phyloP scores from a whole-genome alignment of 2,113 vertebrate genomes.

The Colaptes auratus region DNA sequence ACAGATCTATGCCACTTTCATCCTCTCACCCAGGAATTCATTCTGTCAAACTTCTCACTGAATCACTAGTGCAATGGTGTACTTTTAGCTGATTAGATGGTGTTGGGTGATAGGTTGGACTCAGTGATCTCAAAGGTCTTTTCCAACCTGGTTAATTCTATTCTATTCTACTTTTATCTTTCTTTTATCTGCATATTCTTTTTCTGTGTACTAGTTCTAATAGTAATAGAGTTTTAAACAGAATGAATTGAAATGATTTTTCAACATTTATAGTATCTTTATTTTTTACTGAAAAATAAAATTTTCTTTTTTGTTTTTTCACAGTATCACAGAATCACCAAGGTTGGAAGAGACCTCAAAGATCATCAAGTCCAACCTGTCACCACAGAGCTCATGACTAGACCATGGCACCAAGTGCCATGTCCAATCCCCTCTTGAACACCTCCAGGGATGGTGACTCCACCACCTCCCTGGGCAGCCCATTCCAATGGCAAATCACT shows the following conservation, averaged over 20 bases:
- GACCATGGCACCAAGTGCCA: too few species aligned
- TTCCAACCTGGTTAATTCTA: too few species aligned
- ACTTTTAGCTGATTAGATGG: neutral
- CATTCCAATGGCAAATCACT: too few species aligned
- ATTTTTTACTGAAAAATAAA: neutral
- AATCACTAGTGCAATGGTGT: neutral
- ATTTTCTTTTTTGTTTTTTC: neutral
- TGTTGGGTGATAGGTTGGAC: too few species aligned
- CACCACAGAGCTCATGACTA: too few species aligned
- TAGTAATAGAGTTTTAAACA: neutral
- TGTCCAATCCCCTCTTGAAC: too few species aligned
- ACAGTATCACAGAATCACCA: too few species aligned
- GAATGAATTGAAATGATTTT: neutral
- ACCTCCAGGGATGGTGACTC: too few species aligned
- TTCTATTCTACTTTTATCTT: neutral
- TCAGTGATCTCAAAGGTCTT: too few species aligned
- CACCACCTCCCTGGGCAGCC: too few species aligned
- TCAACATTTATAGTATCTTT: neutral
- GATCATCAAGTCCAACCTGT: too few species aligned
- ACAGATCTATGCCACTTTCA: neutral
- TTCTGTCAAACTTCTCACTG: neutral
- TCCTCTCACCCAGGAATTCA: neutral
- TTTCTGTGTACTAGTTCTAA: neutral
- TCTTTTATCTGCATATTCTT: neutral
- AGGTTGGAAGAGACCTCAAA: too few species aligned